phyloP scores from a whole-genome alignment of 2,888 invertebrate genomes.

The Lapara coniferarum region DNA sequence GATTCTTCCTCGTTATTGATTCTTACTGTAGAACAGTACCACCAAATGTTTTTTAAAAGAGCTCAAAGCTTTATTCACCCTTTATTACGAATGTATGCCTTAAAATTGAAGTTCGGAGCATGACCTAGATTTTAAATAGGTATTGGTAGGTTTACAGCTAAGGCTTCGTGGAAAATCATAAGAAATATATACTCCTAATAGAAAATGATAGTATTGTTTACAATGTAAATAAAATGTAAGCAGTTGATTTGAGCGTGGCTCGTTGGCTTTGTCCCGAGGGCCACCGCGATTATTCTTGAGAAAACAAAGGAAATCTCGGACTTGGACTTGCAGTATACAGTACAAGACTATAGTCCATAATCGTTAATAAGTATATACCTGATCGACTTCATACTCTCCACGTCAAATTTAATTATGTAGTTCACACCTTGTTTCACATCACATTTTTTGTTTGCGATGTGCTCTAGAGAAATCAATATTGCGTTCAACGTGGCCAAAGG shows the following conservation, averaged over 20 bases:
- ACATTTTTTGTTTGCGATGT: neutral
- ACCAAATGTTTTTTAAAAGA: constrained; percentile 6
- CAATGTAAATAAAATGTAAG: constrained; percentile 47
- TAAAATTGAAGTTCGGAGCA: neutral
- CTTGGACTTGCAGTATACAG: constrained; percentile 38
- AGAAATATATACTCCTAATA: constrained; percentile 40
- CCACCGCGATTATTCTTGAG: constrained; percentile 48
- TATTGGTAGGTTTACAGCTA: constrained; percentile 6
- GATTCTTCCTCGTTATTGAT: constrained; percentile 11
- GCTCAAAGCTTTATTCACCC: neutral
- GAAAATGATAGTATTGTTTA: constrained; percentile 38
- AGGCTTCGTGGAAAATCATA: constrained; percentile 14
- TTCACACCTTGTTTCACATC: too few relatives aligned
- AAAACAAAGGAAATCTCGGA: constrained; percentile 54
- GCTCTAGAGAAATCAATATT: neutral
- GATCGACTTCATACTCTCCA: too few relatives aligned
- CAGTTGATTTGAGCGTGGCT: constrained; percentile 48
- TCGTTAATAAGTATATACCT: constrained; percentile 40
- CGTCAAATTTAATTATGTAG: too few relatives aligned
- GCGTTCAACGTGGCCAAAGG: neutral
- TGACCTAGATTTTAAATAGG: constrained; percentile 24
- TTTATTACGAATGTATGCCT: constrained; percentile 15
- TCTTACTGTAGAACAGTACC: constrained; percentile 13
- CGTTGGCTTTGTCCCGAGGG: constrained; percentile 44
- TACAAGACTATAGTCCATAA: constrained; percentile 32